A percentile compares a stretch with the other conserved stretches of the same genome.
These are phyloP conservation scores for Picus viridis DNA, from an alignment of 2,797 vertebrate genomes.

Conservation along the genomic window DNA sequence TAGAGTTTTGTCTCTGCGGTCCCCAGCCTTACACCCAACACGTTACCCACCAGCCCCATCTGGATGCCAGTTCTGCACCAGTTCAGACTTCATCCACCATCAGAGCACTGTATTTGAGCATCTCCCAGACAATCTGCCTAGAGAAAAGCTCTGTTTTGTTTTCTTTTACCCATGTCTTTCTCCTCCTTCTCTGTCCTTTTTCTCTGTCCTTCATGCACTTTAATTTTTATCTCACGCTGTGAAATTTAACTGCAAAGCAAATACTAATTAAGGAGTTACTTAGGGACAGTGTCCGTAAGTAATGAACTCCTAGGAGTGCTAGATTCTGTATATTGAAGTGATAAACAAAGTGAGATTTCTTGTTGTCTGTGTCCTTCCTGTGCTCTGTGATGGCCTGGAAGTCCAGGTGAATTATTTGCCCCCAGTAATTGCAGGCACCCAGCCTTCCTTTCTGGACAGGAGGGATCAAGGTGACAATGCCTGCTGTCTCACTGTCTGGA, in stretches of 20 bases:
- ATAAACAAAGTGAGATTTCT: neutral
- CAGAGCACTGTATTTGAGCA: neutral
- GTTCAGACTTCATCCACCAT: neutral
- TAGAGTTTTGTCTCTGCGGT: neutral
- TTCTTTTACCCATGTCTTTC: neutral
- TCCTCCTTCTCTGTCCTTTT: neutral
- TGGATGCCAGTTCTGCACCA: neutral
- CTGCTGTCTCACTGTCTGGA: rapidly evolving
- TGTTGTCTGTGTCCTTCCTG: neutral
- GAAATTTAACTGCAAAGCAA: neutral
- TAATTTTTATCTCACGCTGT: neutral
- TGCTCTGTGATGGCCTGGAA: neutral
- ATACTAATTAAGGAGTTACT: neutral
- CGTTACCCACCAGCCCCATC: rapidly evolving
- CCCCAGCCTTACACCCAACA: neutral
- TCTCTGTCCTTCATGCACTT: neutral
- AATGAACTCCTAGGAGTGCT: neutral
- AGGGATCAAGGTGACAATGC: neutral
- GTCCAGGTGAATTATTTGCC: neutral
- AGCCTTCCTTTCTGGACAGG: neutral
- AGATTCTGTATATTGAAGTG: neutral
- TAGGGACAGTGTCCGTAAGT: neutral
- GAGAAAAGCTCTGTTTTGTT: neutral
- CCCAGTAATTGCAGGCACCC: neutral
- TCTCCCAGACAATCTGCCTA: neutral